Base-by-base conservation (phyloP, 2,888 invertebrate species). In the Gryllus longicercus region DNA sequence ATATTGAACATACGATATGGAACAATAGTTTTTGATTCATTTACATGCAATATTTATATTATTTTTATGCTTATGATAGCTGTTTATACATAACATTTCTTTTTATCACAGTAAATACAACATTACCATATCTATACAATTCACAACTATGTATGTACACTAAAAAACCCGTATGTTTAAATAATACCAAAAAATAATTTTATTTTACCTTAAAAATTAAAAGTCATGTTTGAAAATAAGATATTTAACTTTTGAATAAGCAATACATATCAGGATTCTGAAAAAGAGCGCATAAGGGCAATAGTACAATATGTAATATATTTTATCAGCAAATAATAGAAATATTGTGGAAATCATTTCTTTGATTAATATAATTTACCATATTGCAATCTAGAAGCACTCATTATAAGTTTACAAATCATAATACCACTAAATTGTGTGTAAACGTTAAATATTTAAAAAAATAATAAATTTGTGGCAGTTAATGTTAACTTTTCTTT, bases 21-120 rank as follows among this genome's bases (percentile, higher is more conserved):
- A 63, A 63, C 63, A 63, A 63, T 63, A 63, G 63, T 63, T 63
- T 63, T 63, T 14, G 16, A 63, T 63, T 63, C n/a, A 63, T 63
- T 18, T n/a, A 63, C 63, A 63, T 63, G 63, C 63, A 63, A 63
- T 63, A 63, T 63, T 63, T 63, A 63, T 63, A 5, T 63, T 63
- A 18, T 63, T 38, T 38, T 38, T 38, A 38, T 38, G 38, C 38
- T 38, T 38, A 63, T 63, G 14, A 18, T 63, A 63, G 63, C 63
- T 18, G 63, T n/a, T 63, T 63, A 63, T 63, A 63, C 63, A 63
- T 63, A 63, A 63, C 63, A 63, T 63, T n/a, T 63, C 14, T 63
- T 63, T 63, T 18, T 63, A 63, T 63, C 63, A 63, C 63, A 63
- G 63, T 63, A 63, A 63, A 63, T 63, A 63, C 63, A 38, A 38